Base-by-base conservation (phyloP, 53 echinoderm and acorn worm species). In the Temnopleurus reevesii region DNA sequence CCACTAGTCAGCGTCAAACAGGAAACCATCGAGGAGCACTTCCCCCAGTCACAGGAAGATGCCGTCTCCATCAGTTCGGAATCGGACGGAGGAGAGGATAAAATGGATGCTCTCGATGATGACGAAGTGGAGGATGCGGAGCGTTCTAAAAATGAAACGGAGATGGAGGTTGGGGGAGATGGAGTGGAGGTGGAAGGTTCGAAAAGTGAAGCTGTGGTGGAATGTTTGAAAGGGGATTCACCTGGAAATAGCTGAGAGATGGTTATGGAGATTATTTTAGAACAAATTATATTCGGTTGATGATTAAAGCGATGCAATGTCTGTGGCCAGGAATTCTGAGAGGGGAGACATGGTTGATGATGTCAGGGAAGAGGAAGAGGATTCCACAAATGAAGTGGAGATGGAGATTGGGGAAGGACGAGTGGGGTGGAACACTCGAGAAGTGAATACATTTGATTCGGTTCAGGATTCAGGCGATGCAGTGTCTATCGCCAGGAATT, bases 11-110 rank as follows among this genome's bases (percentile, higher is more conserved):
- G 58, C 15, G 26, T 61, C 60, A 46, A 46, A 46, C 61, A 87
- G 66, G 88, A 87, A 18, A 46, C n/a, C 43, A 55, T 66, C 8
- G 81, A 89, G 45, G 92, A 92, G 31, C 89, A 89, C 65, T 65
- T 89, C 89, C 47, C 81, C 66, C 5, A 38, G 21, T 92, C 92
- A 3, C 92, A 92, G 82, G 76, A 83, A 53, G 92, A 92, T 53
- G 89, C 89, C 1, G 92, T 46, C 49, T 89, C 92, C 1, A 58
- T 53, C 7, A 71, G 58, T 58, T 86, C 86, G 0, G 92, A 82
- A 26, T 60, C 38, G n/a, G 64, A 35, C 36, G 89, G 58, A 31
- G 86, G 60, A 0, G 91, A 91, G 1, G 84, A 47, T 41, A 71
- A 41, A 23, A 10, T 18, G 41, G 71, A 21, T 21, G 43, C 19